phyloP scores from a whole-genome alignment of 2,113 vertebrate species.

The Gavia stellata region DNA sequence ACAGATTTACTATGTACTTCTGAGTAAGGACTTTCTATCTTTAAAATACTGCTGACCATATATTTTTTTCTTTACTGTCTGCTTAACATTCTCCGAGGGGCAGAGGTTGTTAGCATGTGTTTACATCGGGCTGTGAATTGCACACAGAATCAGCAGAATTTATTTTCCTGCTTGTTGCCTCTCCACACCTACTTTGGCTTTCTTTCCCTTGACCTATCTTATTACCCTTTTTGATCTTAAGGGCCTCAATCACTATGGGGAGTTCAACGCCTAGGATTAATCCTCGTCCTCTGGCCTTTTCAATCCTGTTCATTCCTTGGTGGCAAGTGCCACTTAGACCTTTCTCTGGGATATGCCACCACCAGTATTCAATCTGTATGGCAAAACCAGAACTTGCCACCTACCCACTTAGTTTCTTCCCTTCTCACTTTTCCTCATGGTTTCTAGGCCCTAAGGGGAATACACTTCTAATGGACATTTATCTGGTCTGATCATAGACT shows the following conservation, averaged over 20 bases:
- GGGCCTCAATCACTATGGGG: not conserved
- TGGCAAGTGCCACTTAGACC: not conserved
- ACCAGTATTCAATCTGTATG: not conserved
- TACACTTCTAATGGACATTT: no score
- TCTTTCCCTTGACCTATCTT: not conserved
- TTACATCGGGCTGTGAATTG: not conserved
- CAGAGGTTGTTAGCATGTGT: not conserved
- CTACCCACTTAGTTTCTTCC: not conserved
- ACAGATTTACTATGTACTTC: not conserved
- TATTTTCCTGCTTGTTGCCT: not conserved
- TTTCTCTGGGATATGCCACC: not conserved
- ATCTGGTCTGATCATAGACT: not conserved
- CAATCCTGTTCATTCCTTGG: not conserved
- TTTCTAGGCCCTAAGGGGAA: not conserved
- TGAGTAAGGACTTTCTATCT: not conserved
- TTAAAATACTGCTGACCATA: conserved; percentile 2
- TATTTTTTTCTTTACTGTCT: not conserved
- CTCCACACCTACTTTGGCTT: not conserved
- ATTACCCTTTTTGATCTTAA: not conserved
- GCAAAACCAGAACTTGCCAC: not conserved
- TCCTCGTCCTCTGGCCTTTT: not conserved
- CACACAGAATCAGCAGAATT: not conserved
- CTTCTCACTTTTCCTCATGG: not conserved
- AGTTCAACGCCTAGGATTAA: not conserved
- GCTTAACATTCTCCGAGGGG: not conserved